Evolutionary conservation across 2,797 vertebrate species (phyloP), one percentile per base, ranked within the genome.

Genomic region (Sternotherus odoratus): DNA sequence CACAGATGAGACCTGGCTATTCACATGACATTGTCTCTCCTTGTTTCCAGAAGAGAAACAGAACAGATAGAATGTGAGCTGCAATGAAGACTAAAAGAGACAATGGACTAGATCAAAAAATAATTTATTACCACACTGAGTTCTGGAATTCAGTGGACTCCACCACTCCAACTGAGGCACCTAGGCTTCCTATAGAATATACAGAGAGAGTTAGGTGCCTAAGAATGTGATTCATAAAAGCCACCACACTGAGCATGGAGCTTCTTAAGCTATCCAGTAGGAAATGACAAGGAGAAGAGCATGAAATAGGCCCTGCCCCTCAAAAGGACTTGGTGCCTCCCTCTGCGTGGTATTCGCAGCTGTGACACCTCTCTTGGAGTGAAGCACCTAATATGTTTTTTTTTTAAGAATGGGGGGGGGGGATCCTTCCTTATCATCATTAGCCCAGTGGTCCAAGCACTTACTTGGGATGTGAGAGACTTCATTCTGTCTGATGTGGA

Each of bases 21-120:
- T 19, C 39, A 79, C 8, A 63, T 54, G 39, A 43, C 12, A 72
- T 43, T 43, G 23, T 24, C 12, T 72, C 36, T 43, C 36, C 24
- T 72, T 72, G 23, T 91, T 63, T 92, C 30, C 60, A 75, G 56
- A 75, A 80, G 0, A 57, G 28, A 82, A 82, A 5, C 3, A 86
- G 4, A 63, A 82, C 1, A 87, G 48, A 56, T 85, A 6, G 10
- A 90, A 87, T 53, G 86, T 48, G 81, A 90, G 53, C 49, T 8
- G 33, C 88, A 83, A 92, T 81, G 72, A 56, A 83, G 19, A 74
- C 5, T 86, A 12, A 72, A 72, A 10, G 39, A 95, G 82, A 12
- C 2, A 19, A 4, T 56, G 6, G 6, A 81, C 5, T 5, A 26
- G 23, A 43, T 26, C 13, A 26, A 57, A 90, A 91, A 88, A 1